Base-by-base conservation (phyloP, 2,888 invertebrate species). In the Enchytraeus crypticus region DNA sequence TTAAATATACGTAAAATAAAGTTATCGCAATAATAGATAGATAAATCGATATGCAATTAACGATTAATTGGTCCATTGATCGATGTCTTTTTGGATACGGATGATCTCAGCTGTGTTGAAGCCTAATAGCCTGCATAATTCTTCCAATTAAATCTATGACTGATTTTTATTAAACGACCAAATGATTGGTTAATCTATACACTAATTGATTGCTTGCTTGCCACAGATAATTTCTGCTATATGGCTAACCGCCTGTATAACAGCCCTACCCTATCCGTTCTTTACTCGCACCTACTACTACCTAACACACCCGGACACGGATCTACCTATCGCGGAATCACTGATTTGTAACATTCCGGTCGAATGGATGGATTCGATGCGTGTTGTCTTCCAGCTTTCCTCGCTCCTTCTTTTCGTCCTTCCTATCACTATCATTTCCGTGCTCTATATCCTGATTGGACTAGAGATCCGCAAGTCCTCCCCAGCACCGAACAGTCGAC, bases 401-500 rank as follows among this genome's bases (percentile, higher is more conserved):
- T 86, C 87, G 67, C 83, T 88, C 63, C 80, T 90, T 68, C 91
- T 92, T 80, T 92, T 92, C 81, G 83, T 90, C 57, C 79, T 86
- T 30, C 87, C 87, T 0, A 83, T 86, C 77, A 68, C 87, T 2
- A 79, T 90, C 27, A 87, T 92, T 71, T 84, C 87, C 63, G 83
- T 88, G 30, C 83, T 92, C 45, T 92, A 92, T 78, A 64, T 74
- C 2, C 57, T 72, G 58, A 76, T 77, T 43, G 74, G 73, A 8
- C 53, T 76, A 5, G 69, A 73, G 0, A 65, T 77, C 21, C 63
- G 72, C 21, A 63, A 64, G 23, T 69, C 73, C 0, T 66, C 65
- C 1, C 45, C 1, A n/a, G 27, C 29, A 1, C n/a, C 45, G 1
- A 27, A 27, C 29, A 43, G 18, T 18, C 43, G 43, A n/a, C 11